These are phyloP conservation scores for Alcis repandata DNA, from an alignment of 2,888 invertebrate species.

Conservation along the genomic window DNA sequence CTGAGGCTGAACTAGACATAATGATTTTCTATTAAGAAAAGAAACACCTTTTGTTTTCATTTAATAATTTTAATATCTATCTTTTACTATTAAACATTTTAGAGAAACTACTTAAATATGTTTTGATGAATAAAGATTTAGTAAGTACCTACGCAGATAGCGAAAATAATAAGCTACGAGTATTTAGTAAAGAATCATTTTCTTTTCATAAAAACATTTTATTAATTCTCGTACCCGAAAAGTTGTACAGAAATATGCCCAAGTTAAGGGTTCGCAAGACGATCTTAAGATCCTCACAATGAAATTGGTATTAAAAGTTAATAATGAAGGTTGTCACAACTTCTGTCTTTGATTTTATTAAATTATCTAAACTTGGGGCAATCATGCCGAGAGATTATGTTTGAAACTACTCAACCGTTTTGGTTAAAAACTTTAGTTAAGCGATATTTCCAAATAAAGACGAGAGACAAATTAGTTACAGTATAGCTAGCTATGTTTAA, in stretches of 20 bases:
- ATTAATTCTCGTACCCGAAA: constrained; percentile 45
- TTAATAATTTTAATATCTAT: background rate
- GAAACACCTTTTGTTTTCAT: background rate
- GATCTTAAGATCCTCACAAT: constrained; percentile 50
- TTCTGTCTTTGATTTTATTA: constrained; percentile 57
- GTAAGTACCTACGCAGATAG: background rate
- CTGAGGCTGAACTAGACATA: constrained; percentile 1
- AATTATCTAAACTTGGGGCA: constrained; percentile 47
- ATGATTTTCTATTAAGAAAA: constrained; percentile 4
- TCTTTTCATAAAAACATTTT: constrained; percentile 38
- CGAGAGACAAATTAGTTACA: constrained; percentile 7
- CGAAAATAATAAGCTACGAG: constrained; percentile 9
- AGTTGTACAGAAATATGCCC: constrained; percentile 50
- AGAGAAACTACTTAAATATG: background rate
- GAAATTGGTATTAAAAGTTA: constrained; percentile 61
- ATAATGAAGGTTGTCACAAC: constrained; percentile 54
- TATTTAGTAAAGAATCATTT: constrained; percentile 4
- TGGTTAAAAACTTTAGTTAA: constrained; percentile 23
- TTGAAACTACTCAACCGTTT: constrained; percentile 39
- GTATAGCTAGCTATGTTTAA: constrained; percentile 1
- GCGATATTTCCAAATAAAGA: constrained; percentile 20
- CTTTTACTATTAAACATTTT: background rate
- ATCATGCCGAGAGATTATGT: constrained; percentile 46
- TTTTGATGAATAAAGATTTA: background rate
- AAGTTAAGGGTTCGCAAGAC: constrained; percentile 49